Evolutionary conservation across 2,113 vertebrate species (phyloP), one percentile per base, ranked within the genome.

Genomic region (Puma concolor): DNA sequence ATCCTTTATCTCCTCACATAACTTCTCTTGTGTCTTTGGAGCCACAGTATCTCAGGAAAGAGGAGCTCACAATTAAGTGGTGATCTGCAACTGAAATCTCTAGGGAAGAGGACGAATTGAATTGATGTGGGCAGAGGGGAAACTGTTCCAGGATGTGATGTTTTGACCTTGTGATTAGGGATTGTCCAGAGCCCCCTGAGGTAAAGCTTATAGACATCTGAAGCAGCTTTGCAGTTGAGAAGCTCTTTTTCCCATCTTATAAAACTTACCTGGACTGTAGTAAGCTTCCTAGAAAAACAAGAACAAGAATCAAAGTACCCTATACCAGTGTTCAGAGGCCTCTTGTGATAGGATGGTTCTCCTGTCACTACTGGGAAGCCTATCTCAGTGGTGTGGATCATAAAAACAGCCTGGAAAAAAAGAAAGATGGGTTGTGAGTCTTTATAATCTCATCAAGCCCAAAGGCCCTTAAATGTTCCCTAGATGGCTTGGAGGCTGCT

Each of bases 241-340:
- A 71, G 27, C 54, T 54, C 15, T 69, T 88, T 7, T 36, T 94
- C 29, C 33, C 33, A 60, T 91, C 36, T 16, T 92, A 2, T 85
- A 29, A 23, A 66, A 52, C 44, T 52, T 83, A 52, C 60, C 31
- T 83, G 80, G 48, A 23, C 81, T 91, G 4, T 25, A 74, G 8
- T 38, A 23, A 60, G 23, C 21, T 95, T 97, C 67, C 29, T 93
- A 93, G 48, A 83, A 88, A 93, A 93, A 67, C 7, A 88, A 83
- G 48, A 21, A 23, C 15, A 66, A 79, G 33, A 48, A 6, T 72
- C 19, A 87, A 88, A 67, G 33, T 41, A 48, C 36, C 16, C 71
- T 94, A 16, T 82, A 50, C n/a, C 83, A 88, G n/a, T 71, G 17
- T 76, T 88, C 76, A 84, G 36, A 25, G n/a, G 13, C 7, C 31